Evolutionary conservation across 2,113 vertebrate genomes (phyloP), one percentile per base, ranked within the genome.

Genomic region (Oryzias celebensis): DNA sequence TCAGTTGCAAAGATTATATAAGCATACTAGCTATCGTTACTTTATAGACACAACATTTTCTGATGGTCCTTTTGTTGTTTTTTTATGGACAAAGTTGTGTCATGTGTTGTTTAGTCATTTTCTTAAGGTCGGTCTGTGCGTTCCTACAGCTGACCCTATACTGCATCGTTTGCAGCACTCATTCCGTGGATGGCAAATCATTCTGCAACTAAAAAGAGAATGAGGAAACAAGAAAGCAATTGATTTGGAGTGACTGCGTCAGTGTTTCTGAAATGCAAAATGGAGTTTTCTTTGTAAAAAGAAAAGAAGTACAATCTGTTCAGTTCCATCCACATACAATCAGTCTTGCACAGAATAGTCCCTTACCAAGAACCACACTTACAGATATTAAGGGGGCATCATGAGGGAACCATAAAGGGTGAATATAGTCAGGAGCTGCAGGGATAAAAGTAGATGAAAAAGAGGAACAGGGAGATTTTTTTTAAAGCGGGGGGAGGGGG

Each of bases 341-440:
- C 56, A 76, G 59, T 80, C 45, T 62, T 62, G 54, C 43, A 13
- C 46, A 74, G 62, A 58, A 75, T 65, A 65, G 68, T 75, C 62
- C 85, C 82, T 88, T 78, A 86, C 83, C 79, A 60, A 69, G 65
- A 75, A 62, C 71, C 67, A 83, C 62, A 86, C 75, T 87, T 70
- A 65, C 69, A 64, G 66, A 89, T 78, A 89, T 91, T 71, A 89
- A 73, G 83, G 75, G 81, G 69, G 69, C 85, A 73, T 80, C 76
- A 57, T 68, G 67, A 70, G 79, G 84, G 77, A 88, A 68, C 71
- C 85, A 78, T 66, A 66, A 73, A 82, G 86, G 79, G 76, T 71
- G 76, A 83, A 82, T 83, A 82, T 74, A 72, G 87, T 78, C 82
- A 89, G 79, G 71, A 90, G 87, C 85, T 81, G 77, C 69, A 66